Conservation (phyloP, 2,797 vertebrate genomes). For the Fistularia commersonii region DNA sequence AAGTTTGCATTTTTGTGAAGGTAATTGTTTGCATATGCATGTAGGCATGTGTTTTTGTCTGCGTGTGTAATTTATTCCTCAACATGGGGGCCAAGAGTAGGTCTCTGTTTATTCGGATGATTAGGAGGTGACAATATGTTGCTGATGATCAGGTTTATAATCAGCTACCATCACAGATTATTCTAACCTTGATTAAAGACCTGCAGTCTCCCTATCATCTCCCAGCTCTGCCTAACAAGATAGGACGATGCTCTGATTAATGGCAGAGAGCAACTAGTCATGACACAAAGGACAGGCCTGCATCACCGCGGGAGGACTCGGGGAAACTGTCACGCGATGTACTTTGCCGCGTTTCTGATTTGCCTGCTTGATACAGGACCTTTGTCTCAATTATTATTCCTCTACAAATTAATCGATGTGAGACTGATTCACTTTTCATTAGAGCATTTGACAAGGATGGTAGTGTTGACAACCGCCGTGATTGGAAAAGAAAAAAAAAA, state of each 20-base stretch:
- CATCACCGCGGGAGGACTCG: slow-evolving; percentile 46
- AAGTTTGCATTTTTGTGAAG: slow-evolving; percentile 14
- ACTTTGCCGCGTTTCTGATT: slow-evolving; percentile 37
- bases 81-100: slow-evolving; percentile 46
- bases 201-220: slow-evolving; percentile 71
- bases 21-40: slow-evolving; percentile 9
- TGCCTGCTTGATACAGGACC: slow-evolving; percentile 53
- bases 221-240: slow-evolving; percentile 69
- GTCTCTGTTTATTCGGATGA: slow-evolving; percentile 69
- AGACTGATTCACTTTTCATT: slow-evolving; percentile 64
- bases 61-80: slow-evolving; percentile 56
- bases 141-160: slow-evolving; percentile 75
- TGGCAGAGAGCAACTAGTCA: slow-evolving; percentile 55
- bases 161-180: slow-evolving; percentile 72
- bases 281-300: slow-evolving; percentile 64
- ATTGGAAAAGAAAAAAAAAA: no score
- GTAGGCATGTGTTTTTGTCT: slow-evolving; percentile 15
- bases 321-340: slow-evolving; percentile 39
- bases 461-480: slow-evolving; percentile 28
- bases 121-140: slow-evolving; percentile 71
- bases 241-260: slow-evolving; percentile 65
- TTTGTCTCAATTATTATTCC: slow-evolving; percentile 64
- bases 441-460: slow-evolving; percentile 35
- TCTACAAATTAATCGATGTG: slow-evolving; percentile 61
- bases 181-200: slow-evolving; percentile 80